phyloP scores from a whole-genome alignment of 2,888 invertebrate species.

The Hoplodrina ambigua region DNA sequence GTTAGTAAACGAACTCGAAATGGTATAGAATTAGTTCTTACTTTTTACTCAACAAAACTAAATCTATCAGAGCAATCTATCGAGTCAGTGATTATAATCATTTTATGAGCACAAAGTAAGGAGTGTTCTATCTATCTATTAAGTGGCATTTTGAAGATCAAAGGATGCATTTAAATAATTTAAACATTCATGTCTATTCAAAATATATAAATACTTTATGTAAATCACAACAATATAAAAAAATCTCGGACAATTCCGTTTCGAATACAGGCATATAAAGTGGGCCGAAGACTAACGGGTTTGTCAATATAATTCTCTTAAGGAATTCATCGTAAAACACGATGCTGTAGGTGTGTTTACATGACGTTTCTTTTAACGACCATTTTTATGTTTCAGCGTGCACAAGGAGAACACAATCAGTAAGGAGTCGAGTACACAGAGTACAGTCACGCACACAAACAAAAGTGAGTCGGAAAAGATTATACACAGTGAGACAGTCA shows the following conservation, averaged over 20 bases:
- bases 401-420: conserved; percentile 84
- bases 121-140: background rate
- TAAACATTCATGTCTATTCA: background rate
- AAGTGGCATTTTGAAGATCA: background rate
- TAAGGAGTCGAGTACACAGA: conserved; percentile 83
- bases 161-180: background rate
- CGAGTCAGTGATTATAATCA: background rate
- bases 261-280: conserved; percentile 41
- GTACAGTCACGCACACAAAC: conserved; percentile 83
- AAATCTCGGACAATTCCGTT: conserved; percentile 19
- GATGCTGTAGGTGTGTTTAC: conserved; percentile 22
- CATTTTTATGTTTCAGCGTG: conserved; percentile 74
- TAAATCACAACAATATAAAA: conserved; percentile 23
- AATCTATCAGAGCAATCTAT: background rate
- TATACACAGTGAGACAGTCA: conserved; percentile 78
- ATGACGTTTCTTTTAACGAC: conserved; percentile 33
- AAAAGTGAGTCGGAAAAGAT: conserved; percentile 84
- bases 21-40: conserved; percentile 3
- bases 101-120: background rate
- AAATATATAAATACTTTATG: conserved; percentile 12
- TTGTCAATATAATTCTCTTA: conserved; percentile 34
- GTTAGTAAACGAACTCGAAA: conserved; percentile 11
- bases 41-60: background rate
- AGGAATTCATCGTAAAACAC: conserved; percentile 47
- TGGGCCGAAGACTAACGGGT: conserved; percentile 39